Evolutionary conservation across 2,797 vertebrate genomes (phyloP).

Genomic region (Catamblyrhynchus diadema): DNA sequence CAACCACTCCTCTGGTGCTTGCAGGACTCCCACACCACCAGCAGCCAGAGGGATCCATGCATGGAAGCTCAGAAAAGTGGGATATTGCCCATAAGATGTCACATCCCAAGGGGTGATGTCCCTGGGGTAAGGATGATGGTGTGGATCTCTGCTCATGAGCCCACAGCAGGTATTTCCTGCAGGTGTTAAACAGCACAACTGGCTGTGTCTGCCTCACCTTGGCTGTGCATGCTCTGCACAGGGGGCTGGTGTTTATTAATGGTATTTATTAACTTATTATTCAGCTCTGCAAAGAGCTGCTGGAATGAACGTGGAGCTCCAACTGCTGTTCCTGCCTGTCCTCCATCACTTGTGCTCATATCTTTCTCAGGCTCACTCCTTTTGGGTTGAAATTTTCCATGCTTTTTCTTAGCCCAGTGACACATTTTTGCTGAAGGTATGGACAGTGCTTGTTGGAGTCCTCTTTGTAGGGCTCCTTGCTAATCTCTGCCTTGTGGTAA

Average conservation of each 20-base stretch:
- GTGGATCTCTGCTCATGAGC: not conserved
- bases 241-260: slow-evolving; percentile 40
- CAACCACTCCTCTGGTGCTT: not conserved
- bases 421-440: not conserved
- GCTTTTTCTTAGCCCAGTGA: not conserved
- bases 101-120: not conserved
- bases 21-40: fast-evolving
- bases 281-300: slow-evolving; percentile 21
- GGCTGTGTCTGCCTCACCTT: not conserved
- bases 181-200: not conserved
- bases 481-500: not conserved
- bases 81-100: fast-evolving
- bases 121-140: not conserved
- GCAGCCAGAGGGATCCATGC: not conserved
- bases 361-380: not conserved
- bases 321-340: slow-evolving; percentile 37
- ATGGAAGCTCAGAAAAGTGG: not conserved
- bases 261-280: not conserved
- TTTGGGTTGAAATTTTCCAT: slow-evolving; percentile 23
- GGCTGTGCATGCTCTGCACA: not conserved
- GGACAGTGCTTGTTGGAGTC: not conserved
- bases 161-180: not conserved
- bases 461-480: not conserved
- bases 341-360: not conserved
- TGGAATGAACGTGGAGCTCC: slow-evolving; percentile 20